These are phyloP conservation scores for Enteromius afrohamiltoni DNA, from an alignment of 2,797 vertebrate genomes.

Conservation along the genomic window DNA sequence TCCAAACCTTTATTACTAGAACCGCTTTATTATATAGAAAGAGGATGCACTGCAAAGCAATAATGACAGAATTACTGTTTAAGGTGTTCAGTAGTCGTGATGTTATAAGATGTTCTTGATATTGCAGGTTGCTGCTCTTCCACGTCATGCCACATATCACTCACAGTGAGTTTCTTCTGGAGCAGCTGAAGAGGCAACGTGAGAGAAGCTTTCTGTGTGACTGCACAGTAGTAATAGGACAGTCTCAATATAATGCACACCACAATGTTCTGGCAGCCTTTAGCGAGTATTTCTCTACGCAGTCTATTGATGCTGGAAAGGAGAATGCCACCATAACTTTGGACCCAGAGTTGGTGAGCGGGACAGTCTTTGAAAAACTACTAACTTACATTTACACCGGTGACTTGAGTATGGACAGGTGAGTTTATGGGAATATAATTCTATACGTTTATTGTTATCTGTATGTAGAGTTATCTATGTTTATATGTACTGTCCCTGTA, in stretches of 20 bases:
- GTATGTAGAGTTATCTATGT: neutral
- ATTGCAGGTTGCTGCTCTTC: conserved; percentile 6
- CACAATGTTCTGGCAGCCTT: conserved; percentile 94
- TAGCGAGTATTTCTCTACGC: conserved; percentile 90
- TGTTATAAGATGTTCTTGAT: conserved; percentile 4
- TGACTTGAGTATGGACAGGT: conserved; percentile 92
- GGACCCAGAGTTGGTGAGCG: conserved; percentile 90
- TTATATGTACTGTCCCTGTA: neutral
- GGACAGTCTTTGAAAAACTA: conserved; percentile 89
- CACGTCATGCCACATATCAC: conserved; percentile 64
- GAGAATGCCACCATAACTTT: conserved; percentile 80
- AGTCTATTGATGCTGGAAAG: conserved; percentile 80
- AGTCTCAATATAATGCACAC: conserved; percentile 91
- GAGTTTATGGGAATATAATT: conserved; percentile 48
- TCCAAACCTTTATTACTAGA: neutral
- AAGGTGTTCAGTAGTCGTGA: neutral
- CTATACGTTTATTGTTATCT: neutral
- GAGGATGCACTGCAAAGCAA: neutral
- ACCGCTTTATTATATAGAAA: neutral
- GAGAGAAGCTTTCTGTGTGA: conserved; percentile 93
- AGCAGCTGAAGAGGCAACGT: conserved; percentile 89
- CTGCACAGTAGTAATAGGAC: conserved; percentile 90
- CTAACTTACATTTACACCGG: conserved; percentile 95
- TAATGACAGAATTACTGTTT: neutral
- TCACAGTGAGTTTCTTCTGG: conserved; percentile 90